A percentile compares a stretch with the other conserved stretches of the same genome.
Evolutionary conservation across 2,113 vertebrate species (phyloP).

Genomic region (chimpanzee (Pan troglodytes)): NHGRI_mPanTro3-v2.1_pri NC_072413.2:51761501-51762000

Average conservation of each 20-base stretch:
- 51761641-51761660: background rate
- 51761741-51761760: background rate
- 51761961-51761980: background rate
- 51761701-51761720: background rate
- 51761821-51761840: background rate
- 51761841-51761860: constrained; percentile 4
- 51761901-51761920: background rate
- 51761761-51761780: background rate
- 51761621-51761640: background rate
- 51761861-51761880: background rate
- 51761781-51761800: background rate
- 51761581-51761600: background rate
- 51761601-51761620: background rate
- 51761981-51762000: background rate
- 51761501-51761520: background rate
- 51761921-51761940: background rate
- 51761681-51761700: background rate
- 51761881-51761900: background rate
- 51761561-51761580: background rate
- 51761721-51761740: background rate
- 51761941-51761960: background rate
- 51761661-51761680: background rate
- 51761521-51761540: background rate
- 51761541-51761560: constrained; percentile 30
- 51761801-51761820: background rate